Conservation (phyloP, 2,113 vertebrate genomes). For the Cyanistes caeruleus region DNA sequence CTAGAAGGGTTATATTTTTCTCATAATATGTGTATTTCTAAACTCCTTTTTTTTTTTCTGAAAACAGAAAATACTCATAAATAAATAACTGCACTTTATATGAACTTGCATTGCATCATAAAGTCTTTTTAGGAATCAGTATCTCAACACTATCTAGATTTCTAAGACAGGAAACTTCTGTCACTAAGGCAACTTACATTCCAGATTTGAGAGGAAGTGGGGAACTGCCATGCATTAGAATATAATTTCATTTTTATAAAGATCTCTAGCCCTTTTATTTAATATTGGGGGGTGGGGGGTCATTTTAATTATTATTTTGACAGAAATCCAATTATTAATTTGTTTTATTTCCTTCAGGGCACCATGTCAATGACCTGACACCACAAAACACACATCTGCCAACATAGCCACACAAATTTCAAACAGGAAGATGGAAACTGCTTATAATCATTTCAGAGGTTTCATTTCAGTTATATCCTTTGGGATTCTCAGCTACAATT, state of each 20-base stretch:
- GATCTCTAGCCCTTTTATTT: neutral
- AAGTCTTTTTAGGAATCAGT: neutral
- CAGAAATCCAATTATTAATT: neutral
- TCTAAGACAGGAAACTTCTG: neutral
- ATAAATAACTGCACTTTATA: neutral
- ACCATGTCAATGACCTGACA: neutral
- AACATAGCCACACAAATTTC: neutral
- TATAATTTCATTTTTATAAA: neutral
- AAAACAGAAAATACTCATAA: neutral
- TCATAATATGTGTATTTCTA: neutral
- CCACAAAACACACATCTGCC: neutral
- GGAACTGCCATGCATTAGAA: neutral
- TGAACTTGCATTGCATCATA: neutral
- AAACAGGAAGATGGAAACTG: neutral
- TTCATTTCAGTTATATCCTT: neutral
- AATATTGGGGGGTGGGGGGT: rapidly evolving
- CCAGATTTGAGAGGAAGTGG: neutral
- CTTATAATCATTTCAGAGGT: neutral
- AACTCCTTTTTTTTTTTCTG: neutral
- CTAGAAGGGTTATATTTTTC: neutral
- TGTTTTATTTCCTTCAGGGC: neutral
- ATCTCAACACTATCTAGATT: neutral
- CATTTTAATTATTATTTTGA: neutral
- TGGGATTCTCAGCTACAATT: neutral
- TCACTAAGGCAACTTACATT: neutral